Evolutionary conservation across 2,113 vertebrate species (phyloP).

Genomic region (Pachyramphus minor): DNA sequence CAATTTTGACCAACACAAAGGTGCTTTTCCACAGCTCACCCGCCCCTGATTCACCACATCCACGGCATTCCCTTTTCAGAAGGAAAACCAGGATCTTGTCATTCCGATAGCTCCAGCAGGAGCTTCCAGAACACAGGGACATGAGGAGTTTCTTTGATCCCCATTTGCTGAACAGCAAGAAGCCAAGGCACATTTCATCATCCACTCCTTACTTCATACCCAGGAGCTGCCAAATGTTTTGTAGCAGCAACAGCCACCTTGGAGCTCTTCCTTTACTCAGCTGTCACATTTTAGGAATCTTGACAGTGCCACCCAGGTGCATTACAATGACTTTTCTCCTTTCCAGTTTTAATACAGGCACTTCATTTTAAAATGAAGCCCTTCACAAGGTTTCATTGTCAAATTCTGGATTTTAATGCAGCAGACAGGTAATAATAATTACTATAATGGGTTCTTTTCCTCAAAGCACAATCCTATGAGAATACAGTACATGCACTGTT

Average conservation of each 20-base stretch:
- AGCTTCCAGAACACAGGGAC: background rate
- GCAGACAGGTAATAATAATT: background rate
- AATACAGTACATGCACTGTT: background rate
- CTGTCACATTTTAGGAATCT: background rate
- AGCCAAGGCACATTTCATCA: background rate
- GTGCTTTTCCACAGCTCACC: background rate
- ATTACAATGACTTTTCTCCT: background rate
- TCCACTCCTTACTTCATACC: background rate
- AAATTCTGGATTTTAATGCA: background rate
- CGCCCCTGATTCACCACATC: background rate
- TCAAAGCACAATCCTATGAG: background rate
- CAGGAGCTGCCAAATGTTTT: background rate
- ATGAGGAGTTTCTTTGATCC: background rate
- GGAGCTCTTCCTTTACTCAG: background rate
- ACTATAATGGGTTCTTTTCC: background rate
- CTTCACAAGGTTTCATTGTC: background rate
- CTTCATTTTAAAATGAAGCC: background rate
- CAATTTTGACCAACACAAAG: background rate
- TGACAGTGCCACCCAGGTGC: background rate
- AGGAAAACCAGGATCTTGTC: background rate
- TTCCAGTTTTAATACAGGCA: background rate
- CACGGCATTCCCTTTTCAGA: background rate
- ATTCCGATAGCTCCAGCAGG: background rate
- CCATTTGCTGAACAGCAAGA: background rate
- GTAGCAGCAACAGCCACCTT: background rate